These are phyloP conservation scores for Porites evermanni DNA, from an alignment of 92 coral and sea anemone species.

Conservation along the genomic window DNA sequence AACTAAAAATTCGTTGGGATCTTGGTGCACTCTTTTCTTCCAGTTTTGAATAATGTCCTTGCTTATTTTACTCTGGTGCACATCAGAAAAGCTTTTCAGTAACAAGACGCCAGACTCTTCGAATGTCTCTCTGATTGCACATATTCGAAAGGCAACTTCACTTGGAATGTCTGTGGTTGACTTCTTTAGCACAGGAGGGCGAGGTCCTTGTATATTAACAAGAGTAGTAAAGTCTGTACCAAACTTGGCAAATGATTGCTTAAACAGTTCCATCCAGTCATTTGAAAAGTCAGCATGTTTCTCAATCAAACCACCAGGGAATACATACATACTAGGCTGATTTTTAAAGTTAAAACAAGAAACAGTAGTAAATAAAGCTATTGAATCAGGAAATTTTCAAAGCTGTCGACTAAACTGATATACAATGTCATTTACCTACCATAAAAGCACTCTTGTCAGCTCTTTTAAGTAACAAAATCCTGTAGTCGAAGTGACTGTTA, in stretches of 20 bases:
- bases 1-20: constrained; percentile 75
- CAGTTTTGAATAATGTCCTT: constrained; percentile 63
- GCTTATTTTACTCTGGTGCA: constrained; percentile 10
- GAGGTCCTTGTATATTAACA: constrained; percentile 71
- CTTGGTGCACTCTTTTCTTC: constrained; percentile 77
- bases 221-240: constrained; percentile 75
- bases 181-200: constrained; percentile 75
- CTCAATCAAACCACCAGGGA: constrained; percentile 95
- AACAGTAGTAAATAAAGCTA: no score
- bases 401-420: no score
- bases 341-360: not conserved
- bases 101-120: constrained; percentile 94
- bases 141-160: constrained; percentile 89
- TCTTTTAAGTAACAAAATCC: constrained; percentile 81
- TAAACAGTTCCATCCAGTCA: constrained; percentile 91
- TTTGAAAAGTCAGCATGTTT: constrained; percentile 82
- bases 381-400: not conserved
- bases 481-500: constrained; percentile 70
- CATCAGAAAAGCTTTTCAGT: constrained; percentile 61
- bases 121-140: constrained; percentile 98
- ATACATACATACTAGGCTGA: constrained; percentile 91
- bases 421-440: constrained; percentile 59
- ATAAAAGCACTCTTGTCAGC: constrained; percentile 82
- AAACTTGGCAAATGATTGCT: constrained; percentile 60
- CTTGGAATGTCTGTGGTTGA: constrained; percentile 73